Conservation (phyloP, 2,888 invertebrate genomes). For the Caenorhabditis zanzibari region DNA sequence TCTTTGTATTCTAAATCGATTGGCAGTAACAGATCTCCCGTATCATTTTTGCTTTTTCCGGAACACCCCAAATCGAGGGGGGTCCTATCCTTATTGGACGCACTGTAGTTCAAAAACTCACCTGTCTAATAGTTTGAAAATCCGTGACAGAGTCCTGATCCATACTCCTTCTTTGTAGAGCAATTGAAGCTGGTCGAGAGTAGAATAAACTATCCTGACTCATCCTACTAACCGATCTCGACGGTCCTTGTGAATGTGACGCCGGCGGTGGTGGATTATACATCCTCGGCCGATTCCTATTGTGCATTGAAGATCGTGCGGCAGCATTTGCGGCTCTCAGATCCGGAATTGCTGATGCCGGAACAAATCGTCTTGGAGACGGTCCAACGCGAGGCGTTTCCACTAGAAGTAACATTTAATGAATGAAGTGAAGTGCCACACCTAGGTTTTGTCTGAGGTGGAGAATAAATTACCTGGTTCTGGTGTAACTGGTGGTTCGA, state of each 20-base stretch:
- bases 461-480: constrained; percentile 51
- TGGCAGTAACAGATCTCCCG: no score
- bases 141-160: constrained; percentile 69
- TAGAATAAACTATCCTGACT: constrained; percentile 74
- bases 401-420: constrained; percentile 55
- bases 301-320: constrained; percentile 63
- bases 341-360: constrained; percentile 78
- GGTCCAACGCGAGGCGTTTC: constrained; percentile 60
- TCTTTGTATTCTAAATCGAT: no score
- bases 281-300: constrained; percentile 42
- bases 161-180: constrained; percentile 61
- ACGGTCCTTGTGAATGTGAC: constrained; percentile 60
- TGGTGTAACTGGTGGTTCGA: constrained; percentile 81
- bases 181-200: constrained; percentile 65
- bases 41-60: no score
- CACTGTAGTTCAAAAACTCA: no score
- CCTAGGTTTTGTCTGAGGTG: neutral
- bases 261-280: constrained; percentile 44
- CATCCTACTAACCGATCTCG: constrained; percentile 73
- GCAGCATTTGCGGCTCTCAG: constrained; percentile 80
- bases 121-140: constrained; percentile 65
- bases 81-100: no score
- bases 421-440: neutral
- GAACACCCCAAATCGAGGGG: no score
- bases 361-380: constrained; percentile 80